A percentile compares a stretch with the other conserved stretches of the same genome.
phyloP scores from a whole-genome alignment of 2,888 invertebrate genomes.

The Lepidochrysops patricia region DNA sequence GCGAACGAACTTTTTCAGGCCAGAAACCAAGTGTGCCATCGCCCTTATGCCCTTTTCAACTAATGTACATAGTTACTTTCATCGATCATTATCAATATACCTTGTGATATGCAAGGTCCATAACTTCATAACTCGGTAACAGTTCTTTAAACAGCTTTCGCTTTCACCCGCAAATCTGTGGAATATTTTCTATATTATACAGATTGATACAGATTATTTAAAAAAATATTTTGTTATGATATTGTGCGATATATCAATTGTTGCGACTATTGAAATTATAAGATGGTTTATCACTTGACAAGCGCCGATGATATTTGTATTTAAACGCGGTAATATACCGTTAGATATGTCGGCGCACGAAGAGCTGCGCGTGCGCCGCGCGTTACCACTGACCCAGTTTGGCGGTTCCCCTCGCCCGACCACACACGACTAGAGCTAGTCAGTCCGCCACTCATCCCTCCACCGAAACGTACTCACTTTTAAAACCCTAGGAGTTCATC shows the following conservation, averaged over 20 bases:
- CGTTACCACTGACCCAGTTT: slow-evolving; percentile 67
- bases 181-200: no score
- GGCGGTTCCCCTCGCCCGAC: slow-evolving; percentile 37
- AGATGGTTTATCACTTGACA: not conserved
- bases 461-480: slow-evolving; percentile 51
- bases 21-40: slow-evolving; percentile 60
- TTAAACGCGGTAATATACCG: not conserved
- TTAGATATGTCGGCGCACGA: slow-evolving; percentile 33
- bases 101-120: not conserved
- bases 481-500: slow-evolving; percentile 67
- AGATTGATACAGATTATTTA: no score
- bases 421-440: slow-evolving; percentile 33
- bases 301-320: not conserved
- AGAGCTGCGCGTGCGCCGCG: slow-evolving; percentile 54
- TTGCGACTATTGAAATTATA: not conserved
- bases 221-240: no score
- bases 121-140: no score
- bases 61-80: slow-evolving; percentile 32
- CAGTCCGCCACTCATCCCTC: slow-evolving; percentile 39
- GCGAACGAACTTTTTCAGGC: slow-evolving; percentile 72
- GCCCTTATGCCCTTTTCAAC: slow-evolving; percentile 60
- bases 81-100: not conserved
- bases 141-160: no score
- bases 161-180: no score
- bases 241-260: no score